These are phyloP conservation scores for Timandra comae DNA, from an alignment of 2,888 invertebrate genomes.

Conservation along the genomic window DNA sequence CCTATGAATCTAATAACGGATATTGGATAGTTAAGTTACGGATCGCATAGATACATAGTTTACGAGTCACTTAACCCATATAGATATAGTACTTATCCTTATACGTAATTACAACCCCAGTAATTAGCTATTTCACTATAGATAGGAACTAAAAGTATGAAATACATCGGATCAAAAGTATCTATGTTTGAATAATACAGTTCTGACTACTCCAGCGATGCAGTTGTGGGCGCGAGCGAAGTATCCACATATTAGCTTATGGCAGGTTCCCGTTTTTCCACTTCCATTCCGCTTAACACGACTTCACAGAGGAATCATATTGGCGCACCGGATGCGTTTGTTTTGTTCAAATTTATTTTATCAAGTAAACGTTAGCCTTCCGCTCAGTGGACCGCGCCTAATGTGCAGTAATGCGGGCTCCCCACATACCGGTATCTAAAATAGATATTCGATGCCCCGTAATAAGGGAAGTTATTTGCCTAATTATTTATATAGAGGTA, in stretches of 20 bases:
- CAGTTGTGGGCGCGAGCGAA: conserved; percentile 46
- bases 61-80: too few relatives aligned
- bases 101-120: too few relatives aligned
- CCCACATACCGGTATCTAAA: conserved; percentile 26
- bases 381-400: conserved; percentile 60
- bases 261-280: conserved; percentile 60
- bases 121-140: too few relatives aligned
- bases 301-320: conserved; percentile 74
- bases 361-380: conserved; percentile 71
- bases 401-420: conserved; percentile 62
- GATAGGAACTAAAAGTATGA: too few relatives aligned
- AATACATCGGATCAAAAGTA: too few relatives aligned
- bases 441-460: conserved; percentile 47
- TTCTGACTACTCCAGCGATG: conserved; percentile 23
- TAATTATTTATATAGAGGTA: too few relatives aligned
- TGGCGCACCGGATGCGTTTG: conserved; percentile 70
- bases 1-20: too few relatives aligned
- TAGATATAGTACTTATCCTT: too few relatives aligned
- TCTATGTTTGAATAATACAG: too few relatives aligned
- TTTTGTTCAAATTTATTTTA: conserved; percentile 76
- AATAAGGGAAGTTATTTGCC: conserved; percentile 65
- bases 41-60: too few relatives aligned
- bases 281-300: conserved; percentile 70
- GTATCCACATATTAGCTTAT: conserved; percentile 68
- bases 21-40: too few relatives aligned